Evolutionary conservation across 1,140 invertebrate genomes (phyloP).

Genomic region (Bombus affinis): DNA sequence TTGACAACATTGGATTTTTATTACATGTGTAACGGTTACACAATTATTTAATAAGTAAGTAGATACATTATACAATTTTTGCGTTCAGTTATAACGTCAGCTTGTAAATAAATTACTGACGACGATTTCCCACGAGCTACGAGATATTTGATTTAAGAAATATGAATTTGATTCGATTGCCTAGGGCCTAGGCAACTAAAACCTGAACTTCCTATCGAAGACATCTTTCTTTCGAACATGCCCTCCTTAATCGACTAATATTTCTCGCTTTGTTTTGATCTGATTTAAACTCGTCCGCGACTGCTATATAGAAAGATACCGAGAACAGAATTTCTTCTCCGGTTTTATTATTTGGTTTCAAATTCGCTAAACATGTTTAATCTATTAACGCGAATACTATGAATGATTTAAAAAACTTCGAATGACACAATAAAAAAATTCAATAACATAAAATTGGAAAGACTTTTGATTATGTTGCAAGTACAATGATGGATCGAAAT

Average conservation of each 20-base stretch:
- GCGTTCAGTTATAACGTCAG: slow-evolving; percentile 60
- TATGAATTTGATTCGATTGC: slow-evolving; percentile 48
- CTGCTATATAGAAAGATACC: not conserved
- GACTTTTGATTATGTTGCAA: slow-evolving; percentile 40
- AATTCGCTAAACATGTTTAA: slow-evolving; percentile 46
- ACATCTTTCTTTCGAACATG: not conserved
- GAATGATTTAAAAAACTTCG: slow-evolving; percentile 41
- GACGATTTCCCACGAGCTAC: slow-evolving; percentile 53
- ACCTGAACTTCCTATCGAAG: slow-evolving; percentile 11
- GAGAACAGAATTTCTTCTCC: slow-evolving; percentile 1
- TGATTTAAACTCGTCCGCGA: not conserved
- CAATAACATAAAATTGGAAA: not conserved
- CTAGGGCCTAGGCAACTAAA: slow-evolving; percentile 46
- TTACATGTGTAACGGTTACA: slow-evolving; percentile 77
- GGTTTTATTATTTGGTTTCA: slow-evolving; percentile 4
- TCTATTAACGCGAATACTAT: slow-evolving; percentile 18
- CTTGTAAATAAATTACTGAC: slow-evolving; percentile 64
- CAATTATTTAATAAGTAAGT: slow-evolving; percentile 72
- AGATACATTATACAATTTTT: slow-evolving; percentile 73
- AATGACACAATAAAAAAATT: not conserved
- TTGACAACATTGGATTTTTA: slow-evolving; percentile 79
- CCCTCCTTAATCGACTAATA: not conserved
- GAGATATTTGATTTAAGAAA: slow-evolving; percentile 58
- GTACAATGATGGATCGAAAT: slow-evolving; percentile 21
- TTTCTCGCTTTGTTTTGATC: slow-evolving; percentile 11